A percentile compares a stretch with the other conserved stretches of the same genome.
Conservation (phyloP, 92 coral and sea anemone species). For the Umimayanthus chanpuru region DNA sequence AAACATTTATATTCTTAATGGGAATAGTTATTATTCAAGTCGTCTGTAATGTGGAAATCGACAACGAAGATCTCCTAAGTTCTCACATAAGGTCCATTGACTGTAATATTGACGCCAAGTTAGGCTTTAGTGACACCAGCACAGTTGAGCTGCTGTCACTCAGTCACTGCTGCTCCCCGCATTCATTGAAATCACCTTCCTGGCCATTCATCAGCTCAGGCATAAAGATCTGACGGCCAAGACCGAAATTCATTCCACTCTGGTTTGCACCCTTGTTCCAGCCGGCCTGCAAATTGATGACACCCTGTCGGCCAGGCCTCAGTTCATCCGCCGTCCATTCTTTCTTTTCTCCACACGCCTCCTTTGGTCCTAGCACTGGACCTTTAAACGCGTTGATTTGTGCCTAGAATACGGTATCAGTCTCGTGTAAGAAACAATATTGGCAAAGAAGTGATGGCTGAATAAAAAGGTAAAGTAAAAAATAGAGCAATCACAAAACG, state of each 20-base stretch:
- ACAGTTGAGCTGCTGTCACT: background rate
- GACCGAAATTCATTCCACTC: slow-evolving; percentile 19
- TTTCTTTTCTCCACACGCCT: background rate
- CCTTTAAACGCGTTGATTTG: slow-evolving; percentile 35
- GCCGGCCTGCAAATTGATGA: slow-evolving; percentile 39
- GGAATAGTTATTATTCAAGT: too few relatives aligned
- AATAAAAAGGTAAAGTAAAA: too few relatives aligned
- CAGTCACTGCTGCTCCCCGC: background rate
- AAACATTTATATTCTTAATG: too few relatives aligned
- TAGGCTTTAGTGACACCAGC: background rate
- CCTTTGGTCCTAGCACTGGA: slow-evolving; percentile 35
- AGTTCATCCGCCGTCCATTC: slow-evolving; percentile 6
- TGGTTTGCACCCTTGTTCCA: slow-evolving; percentile 29
- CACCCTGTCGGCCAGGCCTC: slow-evolving; percentile 13
- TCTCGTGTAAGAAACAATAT: background rate
- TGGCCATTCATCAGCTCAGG: slow-evolving; percentile 18
- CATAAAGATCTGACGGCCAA: slow-evolving; percentile 18
- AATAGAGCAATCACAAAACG: background rate
- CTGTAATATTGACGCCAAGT: background rate
- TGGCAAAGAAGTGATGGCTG: too few relatives aligned
- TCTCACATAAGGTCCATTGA: background rate
- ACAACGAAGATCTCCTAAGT: background rate
- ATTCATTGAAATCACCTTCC: background rate
- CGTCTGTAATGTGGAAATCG: background rate
- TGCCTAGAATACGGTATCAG: slow-evolving; percentile 12